These are phyloP conservation scores for Molanna angustata DNA, from an alignment of 2,888 invertebrate species.

Conservation along the genomic window DNA sequence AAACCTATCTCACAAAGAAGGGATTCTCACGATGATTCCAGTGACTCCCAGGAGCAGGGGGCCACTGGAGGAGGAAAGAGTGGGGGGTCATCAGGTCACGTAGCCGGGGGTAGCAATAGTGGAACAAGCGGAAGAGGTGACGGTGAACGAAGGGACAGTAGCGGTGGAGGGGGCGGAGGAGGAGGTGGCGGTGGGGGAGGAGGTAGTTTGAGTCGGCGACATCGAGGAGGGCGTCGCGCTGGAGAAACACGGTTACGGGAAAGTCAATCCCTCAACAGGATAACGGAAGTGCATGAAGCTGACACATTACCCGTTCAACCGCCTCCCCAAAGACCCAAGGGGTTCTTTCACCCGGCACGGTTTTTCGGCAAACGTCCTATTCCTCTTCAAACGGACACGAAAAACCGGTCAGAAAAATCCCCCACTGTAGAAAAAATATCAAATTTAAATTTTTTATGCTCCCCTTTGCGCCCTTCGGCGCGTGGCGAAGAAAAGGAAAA, in stretches of 20 bases:
- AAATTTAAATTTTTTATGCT: constrained; percentile 15
- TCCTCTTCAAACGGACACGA: constrained; percentile 42
- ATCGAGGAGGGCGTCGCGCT: constrained; percentile 55
- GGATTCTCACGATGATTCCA: constrained; percentile 83
- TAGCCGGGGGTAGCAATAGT: constrained; percentile 33
- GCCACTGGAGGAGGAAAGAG: constrained; percentile 53
- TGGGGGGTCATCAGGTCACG: constrained; percentile 25
- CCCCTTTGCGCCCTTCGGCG: constrained; percentile 20
- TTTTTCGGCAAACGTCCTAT: constrained; percentile 40
- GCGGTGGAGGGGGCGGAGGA: constrained; percentile 34
- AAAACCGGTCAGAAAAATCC: constrained; percentile 11
- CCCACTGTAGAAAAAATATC: constrained; percentile 11
- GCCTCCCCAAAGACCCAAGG: constrained; percentile 18
- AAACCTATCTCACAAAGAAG: constrained; percentile 63
- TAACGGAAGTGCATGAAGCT: constrained; percentile 82
- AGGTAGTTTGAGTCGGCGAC: constrained; percentile 43
- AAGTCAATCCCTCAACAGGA: constrained; percentile 81
- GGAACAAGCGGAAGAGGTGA: constrained; percentile 51
- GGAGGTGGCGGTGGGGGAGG: constrained; percentile 35
- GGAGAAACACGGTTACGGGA: constrained; percentile 69
- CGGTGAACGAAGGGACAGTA: constrained; percentile 49
- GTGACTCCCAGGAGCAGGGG: constrained; percentile 78
- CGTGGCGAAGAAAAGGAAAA: constrained; percentile 30
- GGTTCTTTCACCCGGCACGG: constrained; percentile 33
- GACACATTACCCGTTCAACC: constrained; percentile 34